Conservation (phyloP, 2,888 invertebrate species). For the Lampropteryx suffumata region DNA sequence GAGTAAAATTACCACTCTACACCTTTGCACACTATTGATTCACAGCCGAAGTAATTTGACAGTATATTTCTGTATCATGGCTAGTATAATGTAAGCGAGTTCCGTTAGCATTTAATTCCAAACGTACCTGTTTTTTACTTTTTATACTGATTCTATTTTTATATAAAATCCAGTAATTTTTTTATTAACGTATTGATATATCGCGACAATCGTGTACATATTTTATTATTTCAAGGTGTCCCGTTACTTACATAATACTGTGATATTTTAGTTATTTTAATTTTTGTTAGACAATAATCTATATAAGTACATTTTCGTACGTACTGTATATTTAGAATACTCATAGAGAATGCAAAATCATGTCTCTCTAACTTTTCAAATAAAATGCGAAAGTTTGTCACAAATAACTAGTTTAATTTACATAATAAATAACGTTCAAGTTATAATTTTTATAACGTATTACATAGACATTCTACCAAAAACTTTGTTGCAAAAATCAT, state of each 20-base stretch:
- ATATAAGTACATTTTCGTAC: constrained; percentile 15
- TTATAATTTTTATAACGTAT: constrained; percentile 7
- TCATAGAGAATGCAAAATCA: constrained; percentile 10
- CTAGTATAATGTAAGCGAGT: background rate
- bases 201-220: too few species aligned
- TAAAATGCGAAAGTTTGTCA: constrained; percentile 16
- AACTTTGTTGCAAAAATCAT: constrained; percentile 69
- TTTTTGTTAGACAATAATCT: background rate
- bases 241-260: constrained; percentile 14
- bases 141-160: constrained; percentile 2
- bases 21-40: background rate
- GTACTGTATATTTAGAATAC: constrained; percentile 5
- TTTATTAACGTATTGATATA: background rate
- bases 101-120: constrained; percentile 7
- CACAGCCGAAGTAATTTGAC: background rate
- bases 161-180: background rate
- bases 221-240: too few species aligned
- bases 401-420: constrained; percentile 25
- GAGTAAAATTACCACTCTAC: background rate
- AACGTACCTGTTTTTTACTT: constrained; percentile 7
- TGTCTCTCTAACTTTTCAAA: constrained; percentile 10
- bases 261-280: constrained; percentile 27
- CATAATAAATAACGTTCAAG: background rate
- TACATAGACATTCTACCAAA: constrained; percentile 49
- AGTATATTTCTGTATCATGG: background rate